Base-by-base conservation (phyloP, 2,888 invertebrate genomes). In the Oasisia sp. region DNA sequence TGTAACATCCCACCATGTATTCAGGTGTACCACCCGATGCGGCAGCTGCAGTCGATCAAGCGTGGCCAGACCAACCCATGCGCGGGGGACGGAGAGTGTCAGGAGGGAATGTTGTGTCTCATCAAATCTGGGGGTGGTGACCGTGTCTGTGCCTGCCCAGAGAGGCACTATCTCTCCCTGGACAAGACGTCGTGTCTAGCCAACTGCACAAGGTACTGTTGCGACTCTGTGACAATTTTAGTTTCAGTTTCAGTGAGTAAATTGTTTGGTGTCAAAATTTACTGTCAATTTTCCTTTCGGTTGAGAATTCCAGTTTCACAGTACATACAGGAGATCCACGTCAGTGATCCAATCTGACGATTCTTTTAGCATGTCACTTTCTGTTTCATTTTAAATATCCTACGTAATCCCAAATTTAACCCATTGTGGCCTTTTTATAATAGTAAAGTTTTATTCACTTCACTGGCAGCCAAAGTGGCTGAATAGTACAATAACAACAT, bases 141-240 rank as follows among this genome's bases (percentile, higher is more conserved):
- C 95, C 97, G 97, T 93, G 97, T 97, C 44, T 99, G 99, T 96
- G 98, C 98, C 0, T 99, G 99, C 96, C 99, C 99, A 0, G 99
- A 99, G 96, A 98, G 99, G 95, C 99, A 98, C 97, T 97, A 99
- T 93, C 94, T 96, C 27, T 94, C 95, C 0, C 97, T 97, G 0
- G 98, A 99, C 95, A 98, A 98, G 95, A 97, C 97, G 94, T 98
- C 98, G 2, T 99, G 99, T 95, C 97, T 98, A 92, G 98, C 99
- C 0, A 99, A 99, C 96, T 99, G 99, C 95, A 93, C 94, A 32
- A 92, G 92, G 93, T 94, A 90, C 9, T 3, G 56, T 14, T 56
- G 19, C 9, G 74, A n/a, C 74, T 32, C 50, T 74, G 11, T 27
- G 11, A 27, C 44, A 74, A 14, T 38, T 74, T 74, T 32, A 32